Evolutionary conservation across 2,797 vertebrate species (phyloP).

Genomic region (Sylvia borin): DNA sequence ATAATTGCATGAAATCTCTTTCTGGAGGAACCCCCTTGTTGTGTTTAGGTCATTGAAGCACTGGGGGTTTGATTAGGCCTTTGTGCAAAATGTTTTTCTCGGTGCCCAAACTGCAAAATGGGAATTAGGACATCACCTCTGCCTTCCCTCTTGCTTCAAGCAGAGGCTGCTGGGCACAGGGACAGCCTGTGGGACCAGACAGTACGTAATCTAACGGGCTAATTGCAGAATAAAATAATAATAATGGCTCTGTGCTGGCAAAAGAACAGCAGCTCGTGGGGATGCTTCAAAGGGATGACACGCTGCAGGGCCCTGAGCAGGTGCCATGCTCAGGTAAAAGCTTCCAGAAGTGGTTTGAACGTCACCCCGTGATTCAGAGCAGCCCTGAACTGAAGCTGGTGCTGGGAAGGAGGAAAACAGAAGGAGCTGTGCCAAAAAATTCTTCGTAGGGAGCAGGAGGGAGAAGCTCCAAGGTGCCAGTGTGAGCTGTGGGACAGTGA

Average conservation of each 20-base stretch:
- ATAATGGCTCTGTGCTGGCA: not conserved
- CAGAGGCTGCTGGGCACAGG: not conserved
- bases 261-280: not conserved
- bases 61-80: not conserved
- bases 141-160: not conserved
- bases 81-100: not conserved
- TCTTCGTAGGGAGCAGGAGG: not conserved
- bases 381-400: not conserved
- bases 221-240: constrained; percentile 1
- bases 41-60: not conserved
- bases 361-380: not conserved
- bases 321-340: not conserved
- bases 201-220: not conserved
- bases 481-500: not conserved
- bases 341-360: not conserved
- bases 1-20: not conserved
- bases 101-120: not conserved
- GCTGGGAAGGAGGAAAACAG: not conserved
- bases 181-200: not conserved
- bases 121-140: not conserved
- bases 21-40: not conserved
- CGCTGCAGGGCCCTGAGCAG: not conserved
- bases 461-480: fast-evolving
- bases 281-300: not conserved
- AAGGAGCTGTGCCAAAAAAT: not conserved